Evolutionary conservation across 2,797 vertebrate species (phyloP), one percentile per base, ranked within the genome.

Genomic region (Varecia variegata): DNA sequence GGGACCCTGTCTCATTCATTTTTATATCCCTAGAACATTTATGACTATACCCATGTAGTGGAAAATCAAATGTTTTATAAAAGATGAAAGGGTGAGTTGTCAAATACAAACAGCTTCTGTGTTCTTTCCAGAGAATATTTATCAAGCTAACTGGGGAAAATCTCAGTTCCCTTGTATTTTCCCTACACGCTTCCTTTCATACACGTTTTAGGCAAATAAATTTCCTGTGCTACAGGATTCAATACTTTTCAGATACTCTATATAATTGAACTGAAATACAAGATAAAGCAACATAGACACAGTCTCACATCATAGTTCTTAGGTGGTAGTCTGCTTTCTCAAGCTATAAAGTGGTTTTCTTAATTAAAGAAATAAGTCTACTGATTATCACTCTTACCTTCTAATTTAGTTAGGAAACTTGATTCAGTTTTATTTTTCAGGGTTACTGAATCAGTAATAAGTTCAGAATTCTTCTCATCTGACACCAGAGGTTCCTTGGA

Each of bases 401-500:
- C 97, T 97, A 99, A 98, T 98, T 90, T 98, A 0, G 18, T 90
- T 2, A 89, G 45, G 87, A 98, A 97, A 97, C 88, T 98, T 80
- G 97, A 87, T 81, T 98, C 97, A 40, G 71, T 93, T 97, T 98
- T 98, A 93, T 98, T 98, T 94, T 99, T 99, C 54, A 99, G 97
- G 23, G 99, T 98, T 88, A 99, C 65, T 88, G 99, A 99, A 97
- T 98, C 98, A 8, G 98, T 97, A 93, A 97, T 70, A 5, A 35
- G 87, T 95, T 98, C 98, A 97, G 92, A 98, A 98, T 88, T 99
- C 98, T 98, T 96, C 97, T 99, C 98, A 97, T 98, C 47, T 81
- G 96, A 80, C 38, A 98, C 17, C 90, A 97, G 90, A 82, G 88
- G 88, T 17, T 96, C 93, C 65, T 98, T 98, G 74, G 98, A 98